Percentiles rank a stretch among this genome's conserved stretches.
These are phyloP conservation scores for Drosophila novamexicana DNA, from an alignment of 1,140 invertebrate species.

Conservation along the genomic window DNA sequence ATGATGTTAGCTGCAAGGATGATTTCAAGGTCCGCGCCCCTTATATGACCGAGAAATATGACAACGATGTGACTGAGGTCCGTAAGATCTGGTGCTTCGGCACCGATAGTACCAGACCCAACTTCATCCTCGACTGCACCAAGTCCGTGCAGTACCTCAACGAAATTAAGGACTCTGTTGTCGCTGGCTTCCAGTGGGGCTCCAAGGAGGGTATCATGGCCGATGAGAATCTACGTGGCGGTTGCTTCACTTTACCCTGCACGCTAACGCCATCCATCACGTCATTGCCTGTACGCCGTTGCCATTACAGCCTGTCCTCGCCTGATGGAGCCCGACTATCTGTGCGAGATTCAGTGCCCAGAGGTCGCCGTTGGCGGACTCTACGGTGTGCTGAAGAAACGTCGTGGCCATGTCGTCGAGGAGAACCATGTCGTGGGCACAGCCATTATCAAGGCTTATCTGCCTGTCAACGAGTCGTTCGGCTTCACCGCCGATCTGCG, in stretches of 20 bases:
- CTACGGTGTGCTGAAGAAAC: constrained; percentile 98
- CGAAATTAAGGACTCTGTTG: constrained; percentile 99
- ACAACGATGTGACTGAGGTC: constrained; percentile 98
- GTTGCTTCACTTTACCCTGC: constrained; percentile 99
- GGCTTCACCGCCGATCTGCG: constrained; percentile 99
- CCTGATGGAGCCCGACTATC: constrained; percentile 99
- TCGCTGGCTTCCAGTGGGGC: constrained; percentile 99
- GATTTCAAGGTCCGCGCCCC: constrained; percentile 98
- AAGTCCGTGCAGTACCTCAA: constrained; percentile 99
- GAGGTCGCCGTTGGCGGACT: constrained; percentile 98
- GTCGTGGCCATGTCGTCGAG: constrained; percentile 98
- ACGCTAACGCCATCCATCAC: constrained; percentile 99
- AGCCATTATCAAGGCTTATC: constrained; percentile 99
- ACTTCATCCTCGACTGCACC: constrained; percentile 98
- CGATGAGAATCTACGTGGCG: constrained; percentile 97
- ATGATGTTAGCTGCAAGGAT: constrained; percentile 96
- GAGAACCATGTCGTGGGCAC: constrained; percentile 97
- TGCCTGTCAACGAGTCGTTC: constrained; percentile 99
- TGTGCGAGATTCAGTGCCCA: constrained; percentile 99
- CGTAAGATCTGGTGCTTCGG: constrained; percentile 99
- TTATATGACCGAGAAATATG: constrained; percentile 97
- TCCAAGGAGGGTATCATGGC: constrained; percentile 99
- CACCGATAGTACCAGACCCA: constrained; percentile 99
- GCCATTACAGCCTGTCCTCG: constrained; percentile 97
- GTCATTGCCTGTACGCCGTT: constrained; percentile 98